Percentiles rank a stretch among this genome's conserved stretches.
These are phyloP conservation scores for Sericinus montela DNA, from an alignment of 2,888 invertebrate genomes.

Conservation along the genomic window DNA sequence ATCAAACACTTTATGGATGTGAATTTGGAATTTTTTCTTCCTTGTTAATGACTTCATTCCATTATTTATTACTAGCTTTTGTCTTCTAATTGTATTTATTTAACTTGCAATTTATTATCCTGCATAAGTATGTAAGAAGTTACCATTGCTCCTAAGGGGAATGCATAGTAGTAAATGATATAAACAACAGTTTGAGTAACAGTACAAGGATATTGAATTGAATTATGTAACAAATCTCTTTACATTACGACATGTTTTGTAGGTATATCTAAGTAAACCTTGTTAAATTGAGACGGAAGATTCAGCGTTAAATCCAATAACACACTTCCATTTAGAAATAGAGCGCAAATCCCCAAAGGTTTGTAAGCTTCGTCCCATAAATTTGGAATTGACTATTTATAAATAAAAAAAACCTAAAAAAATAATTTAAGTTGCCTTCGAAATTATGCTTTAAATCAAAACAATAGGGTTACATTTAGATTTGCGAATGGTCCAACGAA, in stretches of 20 bases:
- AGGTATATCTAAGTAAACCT: too few relatives aligned
- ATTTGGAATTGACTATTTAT: slow-evolving; percentile 46
- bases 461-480: slow-evolving; percentile 25
- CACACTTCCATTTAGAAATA: slow-evolving; percentile 55
- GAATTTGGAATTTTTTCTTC: slow-evolving; percentile 45
- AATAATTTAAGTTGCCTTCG: not conserved
- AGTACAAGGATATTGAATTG: too few relatives aligned
- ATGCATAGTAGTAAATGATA: too few relatives aligned
- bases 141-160: too few relatives aligned
- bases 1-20: slow-evolving; percentile 50
- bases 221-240: too few relatives aligned
- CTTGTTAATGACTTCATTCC: slow-evolving; percentile 58
- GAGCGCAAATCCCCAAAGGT: slow-evolving; percentile 48
- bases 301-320: slow-evolving; percentile 29
- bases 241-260: too few relatives aligned
- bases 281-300: slow-evolving; percentile 40
- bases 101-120: not conserved
- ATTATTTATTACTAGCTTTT: slow-evolving; percentile 20
- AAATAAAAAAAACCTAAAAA: slow-evolving; percentile 42
- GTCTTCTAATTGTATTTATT: not conserved
- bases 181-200: too few relatives aligned
- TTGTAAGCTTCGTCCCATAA: slow-evolving; percentile 57
- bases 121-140: too few relatives aligned
- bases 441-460: slow-evolving; percentile 33
- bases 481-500: slow-evolving; percentile 25